Evolutionary conservation across 2,888 invertebrate genomes (phyloP).

Genomic region (Mamestra brassicae): DNA sequence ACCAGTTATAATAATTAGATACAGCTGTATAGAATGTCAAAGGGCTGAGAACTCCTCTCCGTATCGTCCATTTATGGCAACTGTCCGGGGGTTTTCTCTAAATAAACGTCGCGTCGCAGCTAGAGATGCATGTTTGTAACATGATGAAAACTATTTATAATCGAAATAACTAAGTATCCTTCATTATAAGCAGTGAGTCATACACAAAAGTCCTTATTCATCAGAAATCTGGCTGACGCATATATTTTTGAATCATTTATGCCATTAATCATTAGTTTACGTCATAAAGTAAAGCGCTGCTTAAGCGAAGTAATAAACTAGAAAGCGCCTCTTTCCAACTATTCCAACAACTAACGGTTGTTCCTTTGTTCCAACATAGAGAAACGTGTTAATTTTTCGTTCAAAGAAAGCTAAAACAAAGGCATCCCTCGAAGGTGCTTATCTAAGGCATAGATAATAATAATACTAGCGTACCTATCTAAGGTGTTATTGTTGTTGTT

Average conservation of each 20-base stretch:
- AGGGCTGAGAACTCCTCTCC: background rate
- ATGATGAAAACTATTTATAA: background rate
- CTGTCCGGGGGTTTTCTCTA: background rate
- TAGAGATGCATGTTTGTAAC: background rate
- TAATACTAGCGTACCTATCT: too few species aligned
- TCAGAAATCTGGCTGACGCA: background rate
- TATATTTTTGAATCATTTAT: background rate
- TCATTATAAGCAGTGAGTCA: background rate
- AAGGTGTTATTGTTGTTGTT: background rate
- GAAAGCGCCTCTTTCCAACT: background rate
- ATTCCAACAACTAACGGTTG: background rate
- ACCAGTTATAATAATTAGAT: background rate
- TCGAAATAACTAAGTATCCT: background rate
- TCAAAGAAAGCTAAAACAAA: background rate
- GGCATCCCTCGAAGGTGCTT: background rate
- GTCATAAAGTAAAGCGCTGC: slow-evolving; percentile 1
- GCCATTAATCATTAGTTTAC: background rate
- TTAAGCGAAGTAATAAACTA: background rate
- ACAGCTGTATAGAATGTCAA: background rate
- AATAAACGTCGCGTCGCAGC: background rate
- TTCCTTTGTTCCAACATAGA: background rate
- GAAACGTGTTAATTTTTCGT: background rate
- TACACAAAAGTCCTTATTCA: background rate
- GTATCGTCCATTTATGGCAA: background rate
- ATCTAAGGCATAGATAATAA: too few species aligned